A percentile compares a stretch with the other conserved stretches of the same genome.
phyloP scores from a whole-genome alignment of 2,113 vertebrate species.

The Crotophaga sulcirostris region DNA sequence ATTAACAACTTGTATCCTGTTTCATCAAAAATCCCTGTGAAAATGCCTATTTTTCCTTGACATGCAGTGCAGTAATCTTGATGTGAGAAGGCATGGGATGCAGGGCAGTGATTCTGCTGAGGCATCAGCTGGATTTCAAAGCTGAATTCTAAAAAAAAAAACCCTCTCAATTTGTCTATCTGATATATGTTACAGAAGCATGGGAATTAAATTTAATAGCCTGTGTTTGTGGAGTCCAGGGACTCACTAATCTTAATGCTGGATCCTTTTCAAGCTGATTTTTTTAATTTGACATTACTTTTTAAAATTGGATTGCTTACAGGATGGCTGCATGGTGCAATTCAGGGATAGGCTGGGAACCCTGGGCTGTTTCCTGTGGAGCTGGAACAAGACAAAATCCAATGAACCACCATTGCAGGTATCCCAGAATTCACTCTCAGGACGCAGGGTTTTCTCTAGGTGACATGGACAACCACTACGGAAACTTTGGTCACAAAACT shows the following conservation, averaged over 20 bases:
- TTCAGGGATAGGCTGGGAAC: neutral
- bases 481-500: neutral
- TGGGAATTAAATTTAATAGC: neutral
- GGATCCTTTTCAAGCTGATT: neutral
- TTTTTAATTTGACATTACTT: neutral
- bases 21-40: neutral
- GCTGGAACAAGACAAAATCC: neutral
- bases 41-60: neutral
- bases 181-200: neutral
- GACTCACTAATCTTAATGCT: neutral
- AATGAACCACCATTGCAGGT: neutral
- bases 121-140: conserved; percentile 1
- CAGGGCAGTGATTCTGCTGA: conserved; percentile 31
- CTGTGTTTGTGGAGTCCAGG: neutral
- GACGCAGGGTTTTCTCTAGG: neutral
- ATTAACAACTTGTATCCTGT: neutral
- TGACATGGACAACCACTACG: neutral
- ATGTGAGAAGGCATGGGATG: neutral
- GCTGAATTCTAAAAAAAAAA: neutral
- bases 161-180: neutral
- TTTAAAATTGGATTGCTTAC: neutral
- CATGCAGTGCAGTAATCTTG: neutral
- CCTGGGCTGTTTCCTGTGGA: neutral
- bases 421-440: neutral
- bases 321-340: neutral